Base-by-base conservation (phyloP, 2,113 vertebrate genomes). In the Pardalotus punctatus region DNA sequence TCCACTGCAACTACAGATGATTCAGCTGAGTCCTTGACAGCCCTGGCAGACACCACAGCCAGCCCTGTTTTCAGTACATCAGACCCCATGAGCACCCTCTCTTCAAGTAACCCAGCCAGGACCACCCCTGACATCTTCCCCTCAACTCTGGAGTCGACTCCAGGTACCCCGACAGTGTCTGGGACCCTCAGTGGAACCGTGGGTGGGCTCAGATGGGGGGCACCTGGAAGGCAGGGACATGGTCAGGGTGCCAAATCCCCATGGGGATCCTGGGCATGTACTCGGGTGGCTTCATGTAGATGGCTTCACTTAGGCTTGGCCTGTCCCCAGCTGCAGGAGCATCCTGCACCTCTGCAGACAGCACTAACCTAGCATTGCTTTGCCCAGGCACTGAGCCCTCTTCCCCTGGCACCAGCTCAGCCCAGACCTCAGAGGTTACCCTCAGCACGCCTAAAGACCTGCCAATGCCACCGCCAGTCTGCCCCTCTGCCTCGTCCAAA, bases 401-500 rank as follows among this genome's bases (percentile, higher is more conserved):
- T 58, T 90, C 56, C 27, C 24, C 40, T 2, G 4, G 4, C 23
- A 47, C 9, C 3, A 2, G 8, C 50, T 67, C 70, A 51, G 29
- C 24, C 38, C 69, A 38, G 45, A 61, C 40, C 33, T 11, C 83
- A 22, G 47, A 69, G 22, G 5, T 33, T 54, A 15, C 35, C 69
- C 4, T 5, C 77, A 95, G 65, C 58, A 76, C 9, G 0, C 4
- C 67, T 45, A 4, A 38, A 36, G 56, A 53, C 7, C 17, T 18
- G 35, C 2, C 69, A 28, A 1, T 3, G 0, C n/a, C 11, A 1
- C 20, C 1, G 0, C 47, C 82, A 0, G 3, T 14, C 56, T 97
- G 95, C 14, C 74, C 83, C 17, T 14, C 54, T 4, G 3, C 5
- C 19, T 27, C 2, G 0, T 9, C 61, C 54, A 79, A 57, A 38